A percentile compares a stretch with the other conserved stretches of the same genome.
Conservation (phyloP, 2,888 invertebrate species). For the Dicranocentrus wangi region DNA sequence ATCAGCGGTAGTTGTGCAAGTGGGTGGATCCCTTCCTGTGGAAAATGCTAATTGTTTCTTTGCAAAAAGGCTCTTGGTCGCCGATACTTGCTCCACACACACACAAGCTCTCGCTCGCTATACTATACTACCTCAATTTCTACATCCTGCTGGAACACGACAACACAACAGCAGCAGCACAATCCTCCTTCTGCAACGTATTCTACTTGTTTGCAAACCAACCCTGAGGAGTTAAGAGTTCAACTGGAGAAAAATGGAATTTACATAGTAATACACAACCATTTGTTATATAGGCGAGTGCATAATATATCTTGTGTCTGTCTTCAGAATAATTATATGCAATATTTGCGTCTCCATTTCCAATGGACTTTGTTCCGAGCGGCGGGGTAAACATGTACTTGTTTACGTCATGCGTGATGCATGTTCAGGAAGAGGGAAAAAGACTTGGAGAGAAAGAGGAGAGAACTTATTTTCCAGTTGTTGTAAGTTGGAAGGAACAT, state of each 20-base stretch:
- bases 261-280: too few relatives aligned
- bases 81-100: too few relatives aligned
- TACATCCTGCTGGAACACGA: too few relatives aligned
- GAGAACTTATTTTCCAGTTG: too few relatives aligned
- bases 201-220: too few relatives aligned
- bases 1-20: constrained; percentile 39
- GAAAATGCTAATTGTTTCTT: constrained; percentile 57
- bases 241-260: too few relatives aligned
- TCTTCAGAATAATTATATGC: constrained; percentile 35
- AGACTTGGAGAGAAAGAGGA: constrained; percentile 23
- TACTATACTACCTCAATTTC: too few relatives aligned
- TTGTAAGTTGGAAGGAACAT: not conserved
- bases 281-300: not conserved
- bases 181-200: too few relatives aligned
- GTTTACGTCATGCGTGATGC: constrained; percentile 30
- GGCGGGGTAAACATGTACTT: not conserved
- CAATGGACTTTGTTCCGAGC: not conserved
- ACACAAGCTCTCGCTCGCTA: too few relatives aligned
- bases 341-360: not conserved
- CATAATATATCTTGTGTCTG: not conserved
- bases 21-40: constrained; percentile 50
- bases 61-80: constrained; percentile 33
- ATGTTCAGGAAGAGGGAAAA: constrained; percentile 34
- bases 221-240: too few relatives aligned
- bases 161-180: too few relatives aligned